Base-by-base conservation (phyloP, 1,140 invertebrate genomes). In the Bombus balteatus region DNA sequence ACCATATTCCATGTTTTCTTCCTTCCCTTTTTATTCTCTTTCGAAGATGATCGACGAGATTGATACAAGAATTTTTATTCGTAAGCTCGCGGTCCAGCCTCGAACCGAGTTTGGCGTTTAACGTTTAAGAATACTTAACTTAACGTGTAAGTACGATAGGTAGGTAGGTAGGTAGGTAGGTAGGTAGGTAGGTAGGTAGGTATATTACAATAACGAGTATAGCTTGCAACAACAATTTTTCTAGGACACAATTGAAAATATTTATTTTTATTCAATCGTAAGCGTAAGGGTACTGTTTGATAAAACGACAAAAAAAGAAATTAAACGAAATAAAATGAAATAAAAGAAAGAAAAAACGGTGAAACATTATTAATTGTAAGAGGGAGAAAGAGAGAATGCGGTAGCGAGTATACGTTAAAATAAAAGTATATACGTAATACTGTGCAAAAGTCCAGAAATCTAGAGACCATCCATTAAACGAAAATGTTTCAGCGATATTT, bases 201-300 rank as follows among this genome's bases (percentile, higher is more conserved):
- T 88, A 86, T 80, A 90, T 81, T 71, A 76, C 85, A 91, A 79
- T 88, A 88, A 83, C 90, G 91, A 81, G 78, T 68, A 88, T 89
- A 88, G 81, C 84, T 91, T 89, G 83, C 74, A 73, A 73, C 74
- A 73, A 90, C 87, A 83, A 92, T 90, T 94, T 93, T 94, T 93
- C 91, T 93, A 93, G 90, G 81, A 89, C 86, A 79, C 87, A 88
- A 91, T 91, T 82, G 85, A 89, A 89, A 91, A 91, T 93, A 93
- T 94, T 94, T 94, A 94, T 93, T 94, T 94, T 93, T 93, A 92
- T 92, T 93, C 89, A 43, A 90, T 78, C 77, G 81, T 91, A 87
- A 85, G 84, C 74, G 37, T 92, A 88, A 90, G 86, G 13, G 57
- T 84, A 89, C 72, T 77, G 83, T 91, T 93, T 91, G 87, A 92